These are phyloP conservation scores for Lophotriccus pileatus DNA, from an alignment of 2,797 vertebrate genomes.

Conservation along the genomic window DNA sequence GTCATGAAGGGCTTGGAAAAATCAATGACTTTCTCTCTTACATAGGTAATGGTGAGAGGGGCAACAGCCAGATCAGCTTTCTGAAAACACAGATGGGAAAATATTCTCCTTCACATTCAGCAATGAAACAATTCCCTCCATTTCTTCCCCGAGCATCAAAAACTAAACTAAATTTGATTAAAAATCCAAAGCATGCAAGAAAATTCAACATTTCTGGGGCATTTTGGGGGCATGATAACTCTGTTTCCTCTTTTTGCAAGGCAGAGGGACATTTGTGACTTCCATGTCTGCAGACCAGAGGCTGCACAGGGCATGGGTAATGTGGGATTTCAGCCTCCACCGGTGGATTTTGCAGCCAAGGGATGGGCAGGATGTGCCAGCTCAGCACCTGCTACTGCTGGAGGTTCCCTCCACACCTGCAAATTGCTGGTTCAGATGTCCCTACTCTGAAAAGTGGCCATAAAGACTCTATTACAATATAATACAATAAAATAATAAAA, in stretches of 20 bases:
- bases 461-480: not conserved
- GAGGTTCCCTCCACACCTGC: accelerated
- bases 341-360: not conserved
- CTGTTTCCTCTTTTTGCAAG: not conserved
- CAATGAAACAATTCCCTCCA: not conserved
- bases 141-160: not conserved
- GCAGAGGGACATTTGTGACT: not conserved
- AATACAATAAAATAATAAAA: too few relatives aligned
- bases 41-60: slow-evolving; percentile 96
- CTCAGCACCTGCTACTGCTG: not conserved
- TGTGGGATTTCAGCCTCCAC: not conserved
- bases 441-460: not conserved
- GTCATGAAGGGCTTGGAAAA: slow-evolving; percentile 99
- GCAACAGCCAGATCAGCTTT: slow-evolving; percentile 97
- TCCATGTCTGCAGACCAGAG: not conserved
- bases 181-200: not conserved
- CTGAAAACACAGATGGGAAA: slow-evolving; percentile 72
- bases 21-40: slow-evolving; percentile 97
- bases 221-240: not conserved
- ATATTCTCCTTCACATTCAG: not conserved
- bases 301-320: not conserved
- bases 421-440: accelerated
- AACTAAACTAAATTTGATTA: not conserved
- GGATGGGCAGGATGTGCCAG: not conserved
- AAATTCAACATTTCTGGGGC: not conserved